Evolutionary conservation across 2,113 vertebrate species (phyloP).

Genomic region (Corythoichthys intestinalis): DNA sequence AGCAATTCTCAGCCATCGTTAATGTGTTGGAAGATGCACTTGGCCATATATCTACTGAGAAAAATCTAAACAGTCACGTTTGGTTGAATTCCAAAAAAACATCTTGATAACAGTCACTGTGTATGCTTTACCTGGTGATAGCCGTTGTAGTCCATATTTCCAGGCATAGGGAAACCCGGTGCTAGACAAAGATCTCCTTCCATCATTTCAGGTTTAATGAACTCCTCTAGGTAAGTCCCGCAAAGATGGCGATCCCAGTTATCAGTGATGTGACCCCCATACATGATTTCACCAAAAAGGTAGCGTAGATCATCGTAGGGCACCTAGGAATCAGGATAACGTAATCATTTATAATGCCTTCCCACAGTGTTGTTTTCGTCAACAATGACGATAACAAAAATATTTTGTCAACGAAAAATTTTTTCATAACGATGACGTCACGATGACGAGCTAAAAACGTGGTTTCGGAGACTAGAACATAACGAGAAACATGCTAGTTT

Average conservation of each 20-base stretch:
- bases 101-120: background rate
- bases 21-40: conserved; percentile 9
- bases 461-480: too few relatives aligned
- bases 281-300: conserved; percentile 97
- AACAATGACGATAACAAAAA: too few relatives aligned
- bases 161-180: conserved; percentile 84
- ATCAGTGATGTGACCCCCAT: conserved; percentile 93
- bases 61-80: background rate
- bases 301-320: conserved; percentile 92
- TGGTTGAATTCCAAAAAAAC: background rate
- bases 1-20: conserved; percentile 15
- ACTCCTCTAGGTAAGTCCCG: conserved; percentile 88
- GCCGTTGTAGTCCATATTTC: conserved; percentile 84
- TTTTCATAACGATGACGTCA: too few relatives aligned
- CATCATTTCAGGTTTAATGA: conserved; percentile 88
- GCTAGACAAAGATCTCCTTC: conserved; percentile 84
- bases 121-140: conserved; percentile 82
- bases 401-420: too few relatives aligned
- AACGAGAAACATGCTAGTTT: too few relatives aligned
- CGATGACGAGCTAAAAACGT: too few relatives aligned
- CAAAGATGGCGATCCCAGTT: conserved; percentile 95
- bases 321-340: conserved; percentile 73
- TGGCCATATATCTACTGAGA: background rate
- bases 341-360: background rate
- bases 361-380: too few relatives aligned